phyloP scores from a whole-genome alignment of 2,113 vertebrate species.

The Microcebus ravelobensis region DNA sequence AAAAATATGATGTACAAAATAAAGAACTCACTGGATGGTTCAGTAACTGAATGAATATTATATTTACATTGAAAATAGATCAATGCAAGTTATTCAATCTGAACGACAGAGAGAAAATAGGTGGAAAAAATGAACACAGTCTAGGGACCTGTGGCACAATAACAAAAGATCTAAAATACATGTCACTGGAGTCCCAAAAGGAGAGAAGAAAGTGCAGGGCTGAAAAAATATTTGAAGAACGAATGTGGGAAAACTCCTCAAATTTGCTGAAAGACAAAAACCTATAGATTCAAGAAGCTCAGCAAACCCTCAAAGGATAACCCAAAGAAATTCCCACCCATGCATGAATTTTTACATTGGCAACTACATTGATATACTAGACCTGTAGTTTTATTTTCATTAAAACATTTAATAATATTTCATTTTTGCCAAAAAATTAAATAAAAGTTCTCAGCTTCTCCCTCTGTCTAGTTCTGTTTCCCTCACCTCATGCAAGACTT shows the following conservation, averaged over 20 bases:
- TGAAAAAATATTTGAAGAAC: constrained; percentile 5
- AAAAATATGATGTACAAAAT: not conserved
- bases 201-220: not conserved
- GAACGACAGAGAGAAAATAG: not conserved
- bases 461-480: not conserved
- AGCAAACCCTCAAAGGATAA: not conserved
- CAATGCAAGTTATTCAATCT: not conserved
- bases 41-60: not conserved
- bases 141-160: not conserved
- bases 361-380: not conserved
- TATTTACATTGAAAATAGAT: not conserved
- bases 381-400: not conserved
- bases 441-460: not conserved
- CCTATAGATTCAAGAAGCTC: not conserved
- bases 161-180: not conserved
- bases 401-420: not conserved
- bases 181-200: not conserved
- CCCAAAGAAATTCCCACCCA: not conserved
- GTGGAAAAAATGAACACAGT: not conserved
- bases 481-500: not conserved
- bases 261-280: not conserved
- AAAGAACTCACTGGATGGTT: not conserved
- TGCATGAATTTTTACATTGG: not conserved
- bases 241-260: not conserved
- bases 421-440: not conserved